Percentiles rank a stretch among this genome's conserved stretches.
Evolutionary conservation across 2,113 vertebrate genomes (phyloP).

Genomic region (Forbesichthys papilliferus): DNA sequence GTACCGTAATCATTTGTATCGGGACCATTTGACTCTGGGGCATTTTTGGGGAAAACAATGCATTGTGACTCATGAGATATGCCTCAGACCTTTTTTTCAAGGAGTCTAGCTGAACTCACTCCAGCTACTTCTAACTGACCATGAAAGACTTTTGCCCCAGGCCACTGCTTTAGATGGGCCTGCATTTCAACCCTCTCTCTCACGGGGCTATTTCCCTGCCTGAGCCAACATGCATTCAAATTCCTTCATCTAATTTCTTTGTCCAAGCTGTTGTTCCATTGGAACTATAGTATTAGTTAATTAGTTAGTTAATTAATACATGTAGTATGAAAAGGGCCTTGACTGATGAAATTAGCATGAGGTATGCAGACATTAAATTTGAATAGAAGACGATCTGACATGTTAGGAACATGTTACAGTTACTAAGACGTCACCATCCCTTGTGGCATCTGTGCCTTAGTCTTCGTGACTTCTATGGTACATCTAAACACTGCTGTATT

Average conservation of each 20-base stretch:
- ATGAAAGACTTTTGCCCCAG: constrained; percentile 35
- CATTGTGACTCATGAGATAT: neutral
- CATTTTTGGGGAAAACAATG: neutral
- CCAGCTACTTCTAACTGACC: constrained; percentile 40
- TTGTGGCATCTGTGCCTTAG: neutral
- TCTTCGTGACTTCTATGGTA: neutral
- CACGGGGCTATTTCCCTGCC: constrained; percentile 55
- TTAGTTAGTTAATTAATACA: too few relatives aligned
- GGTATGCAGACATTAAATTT: too few relatives aligned
- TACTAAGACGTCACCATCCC: too few relatives aligned
- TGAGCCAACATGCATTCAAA: constrained; percentile 72
- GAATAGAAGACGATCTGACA: too few relatives aligned
- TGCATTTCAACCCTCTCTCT: constrained; percentile 53
- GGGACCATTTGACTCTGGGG: neutral
- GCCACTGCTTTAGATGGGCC: constrained; percentile 24
- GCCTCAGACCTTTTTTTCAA: constrained; percentile 30
- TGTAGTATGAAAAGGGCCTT: neutral
- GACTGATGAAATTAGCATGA: constrained; percentile 11
- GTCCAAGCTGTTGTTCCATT: neutral
- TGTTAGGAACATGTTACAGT: too few relatives aligned
- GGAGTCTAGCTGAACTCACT: constrained; percentile 35
- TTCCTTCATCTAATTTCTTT: constrained; percentile 48
- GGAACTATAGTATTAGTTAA: too few relatives aligned
- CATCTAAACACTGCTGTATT: constrained; percentile 12
- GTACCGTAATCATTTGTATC: neutral